Conservation (phyloP, 2,113 vertebrate species). For the Megalops atlanticus region DNA sequence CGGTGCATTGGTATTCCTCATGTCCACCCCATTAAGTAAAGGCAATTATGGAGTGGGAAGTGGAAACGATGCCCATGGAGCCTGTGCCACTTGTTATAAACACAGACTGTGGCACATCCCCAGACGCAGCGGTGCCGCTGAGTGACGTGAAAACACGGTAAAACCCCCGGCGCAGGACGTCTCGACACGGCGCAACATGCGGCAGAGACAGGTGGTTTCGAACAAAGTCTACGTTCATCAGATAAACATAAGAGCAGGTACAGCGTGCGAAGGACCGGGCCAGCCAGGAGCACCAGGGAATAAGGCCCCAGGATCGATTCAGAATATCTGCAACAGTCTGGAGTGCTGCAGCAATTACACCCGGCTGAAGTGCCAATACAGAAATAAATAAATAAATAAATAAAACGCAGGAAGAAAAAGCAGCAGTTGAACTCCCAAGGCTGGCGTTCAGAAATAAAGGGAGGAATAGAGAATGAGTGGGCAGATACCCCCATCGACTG, state of each 20-base stretch:
- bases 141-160: conserved; percentile 16
- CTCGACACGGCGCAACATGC: not conserved
- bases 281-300: not conserved
- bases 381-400: not conserved
- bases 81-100: conserved; percentile 55
- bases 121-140: conserved; percentile 45
- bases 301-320: not conserved
- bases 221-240: not conserved
- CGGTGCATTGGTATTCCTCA: conserved; percentile 66
- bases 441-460: conserved; percentile 22
- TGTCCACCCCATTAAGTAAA: conserved; percentile 71
- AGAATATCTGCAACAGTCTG: not conserved
- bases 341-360: conserved; percentile 8
- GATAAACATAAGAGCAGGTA: not conserved
- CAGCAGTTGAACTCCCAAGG: conserved; percentile 14
- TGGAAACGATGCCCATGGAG: conserved; percentile 59
- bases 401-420: not conserved
- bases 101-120: conserved; percentile 49
- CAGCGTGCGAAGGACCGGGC: not conserved
- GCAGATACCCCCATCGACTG: conserved; percentile 30
- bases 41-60: conserved; percentile 71
- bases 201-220: not conserved
- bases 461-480: conserved; percentile 24
- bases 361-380: conserved; percentile 2
- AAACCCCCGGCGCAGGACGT: not conserved